Base-by-base conservation (phyloP, 92 coral and sea anemone genomes). In the Umimayanthus chanpuru region DNA sequence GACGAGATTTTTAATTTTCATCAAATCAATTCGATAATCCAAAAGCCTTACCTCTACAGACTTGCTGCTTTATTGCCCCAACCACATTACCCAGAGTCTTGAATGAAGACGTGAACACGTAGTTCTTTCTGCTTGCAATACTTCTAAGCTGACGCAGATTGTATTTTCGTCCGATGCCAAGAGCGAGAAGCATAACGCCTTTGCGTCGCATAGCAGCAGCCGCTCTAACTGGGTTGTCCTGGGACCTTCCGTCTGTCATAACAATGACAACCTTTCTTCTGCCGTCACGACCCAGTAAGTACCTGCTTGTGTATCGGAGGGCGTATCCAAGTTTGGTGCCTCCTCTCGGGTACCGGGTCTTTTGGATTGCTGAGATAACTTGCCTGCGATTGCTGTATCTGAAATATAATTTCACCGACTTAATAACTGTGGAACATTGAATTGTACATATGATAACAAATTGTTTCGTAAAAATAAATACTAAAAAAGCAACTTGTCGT, bases 201-300 rank as follows among this genome's bases (percentile, higher is more conserved):
- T 79, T 86, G 21, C 74, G 75, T 73, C 82, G 88, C 75, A 93
- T 80, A 32, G 75, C 73, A 36, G 72, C 80, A 9, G 96, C 92
- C 7, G 91, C 88, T 9, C 73, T 40, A 26, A 64, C 20, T 6
- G 92, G 94, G 30, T 77, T 73, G 78, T 93, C 96, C 12, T 40
- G 73, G 25, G 96, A 93, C 64, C 72, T 88, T 15, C 92, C 94
- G 44, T 88, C 94, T 8, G 96, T 86, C 78, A 93, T 88, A 18
- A 93, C 89, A 43, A 91, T 64, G 6, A 91, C 74, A 18, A 91
- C 89, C 64, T 82, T 82, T 26, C 68, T 82, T 77, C 79, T 85
- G 67, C 68, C 80, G 15, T 92, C 67, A 49, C 88, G 70, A 20
- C 86, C 79, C 29, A 93, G 68, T 39, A 93, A 32, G 71, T 74